phyloP scores from a whole-genome alignment of 2,113 vertebrate species.

The Grus americana region DNA sequence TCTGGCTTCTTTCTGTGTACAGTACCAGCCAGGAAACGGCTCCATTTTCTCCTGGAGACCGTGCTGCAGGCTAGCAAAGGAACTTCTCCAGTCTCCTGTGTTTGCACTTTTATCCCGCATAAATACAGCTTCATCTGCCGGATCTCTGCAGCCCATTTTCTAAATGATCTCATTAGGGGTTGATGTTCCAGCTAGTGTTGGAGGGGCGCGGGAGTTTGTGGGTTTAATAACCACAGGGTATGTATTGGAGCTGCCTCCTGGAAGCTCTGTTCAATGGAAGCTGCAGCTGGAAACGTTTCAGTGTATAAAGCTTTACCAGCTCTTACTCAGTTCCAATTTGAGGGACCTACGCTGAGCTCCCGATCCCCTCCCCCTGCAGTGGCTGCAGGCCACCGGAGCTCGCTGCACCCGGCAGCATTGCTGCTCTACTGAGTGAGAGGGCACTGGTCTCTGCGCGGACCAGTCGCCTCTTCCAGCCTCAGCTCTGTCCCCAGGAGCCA shows the following conservation, averaged over 20 bases:
- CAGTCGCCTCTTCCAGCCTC: neutral
- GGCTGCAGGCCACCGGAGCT: neutral
- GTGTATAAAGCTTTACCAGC: constrained; percentile 11
- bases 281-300: constrained; percentile 59
- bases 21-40: neutral
- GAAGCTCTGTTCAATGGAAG: constrained; percentile 44
- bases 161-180: constrained; percentile 33
- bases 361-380: neutral
- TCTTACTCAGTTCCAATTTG: neutral
- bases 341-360: constrained; percentile 16
- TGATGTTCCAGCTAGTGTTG: neutral
- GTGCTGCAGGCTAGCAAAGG: neutral
- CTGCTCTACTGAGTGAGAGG: neutral
- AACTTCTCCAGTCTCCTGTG: neutral
- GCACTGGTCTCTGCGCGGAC: neutral
- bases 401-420: neutral
- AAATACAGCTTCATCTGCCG: neutral
- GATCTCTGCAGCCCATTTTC: constrained; percentile 42
- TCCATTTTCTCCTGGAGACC: neutral
- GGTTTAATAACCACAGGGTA: constrained; percentile 30
- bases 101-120: neutral
- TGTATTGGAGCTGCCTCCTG: constrained; percentile 37
- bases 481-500: neutral
- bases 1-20: neutral
- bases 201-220: neutral